Conservation (phyloP, 2,888 invertebrate genomes). For the Dynastes maya region DNA sequence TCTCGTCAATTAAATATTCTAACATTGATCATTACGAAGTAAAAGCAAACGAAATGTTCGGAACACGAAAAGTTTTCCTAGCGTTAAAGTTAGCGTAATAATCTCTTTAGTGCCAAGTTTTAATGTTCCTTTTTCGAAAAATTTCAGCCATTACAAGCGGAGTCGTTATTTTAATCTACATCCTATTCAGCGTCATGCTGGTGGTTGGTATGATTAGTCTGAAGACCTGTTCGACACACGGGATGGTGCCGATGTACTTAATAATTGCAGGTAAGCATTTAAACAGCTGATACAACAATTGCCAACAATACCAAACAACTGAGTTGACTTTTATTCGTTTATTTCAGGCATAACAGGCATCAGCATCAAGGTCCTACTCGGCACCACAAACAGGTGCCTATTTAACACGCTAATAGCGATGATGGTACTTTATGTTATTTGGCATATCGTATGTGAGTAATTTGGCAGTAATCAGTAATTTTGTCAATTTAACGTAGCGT, state of each 20-base stretch:
- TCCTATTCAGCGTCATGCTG: conserved; percentile 64
- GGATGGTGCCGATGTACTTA: conserved; percentile 66
- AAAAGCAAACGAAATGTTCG: neutral
- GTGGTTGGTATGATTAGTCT: conserved; percentile 65
- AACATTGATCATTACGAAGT: too few species aligned
- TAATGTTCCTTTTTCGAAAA: neutral
- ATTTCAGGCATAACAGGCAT: conserved; percentile 57
- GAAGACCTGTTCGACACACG: conserved; percentile 64
- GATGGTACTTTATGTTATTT: conserved; percentile 54
- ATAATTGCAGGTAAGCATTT: conserved; percentile 62
- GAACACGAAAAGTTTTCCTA: neutral
- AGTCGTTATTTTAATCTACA: conserved; percentile 64
- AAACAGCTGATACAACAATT: neutral
- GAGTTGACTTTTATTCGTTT: too few species aligned
- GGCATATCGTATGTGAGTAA: conserved; percentile 55
- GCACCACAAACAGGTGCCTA: conserved; percentile 54
- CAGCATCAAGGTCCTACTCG: conserved; percentile 54
- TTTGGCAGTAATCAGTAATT: neutral
- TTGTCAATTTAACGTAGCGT: neutral
- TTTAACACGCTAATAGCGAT: conserved; percentile 54
- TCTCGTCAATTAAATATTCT: too few species aligned
- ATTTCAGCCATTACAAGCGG: conserved; percentile 65
- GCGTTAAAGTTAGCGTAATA: neutral
- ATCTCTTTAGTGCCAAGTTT: neutral
- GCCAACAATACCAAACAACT: too few species aligned